These are phyloP conservation scores for Epizoanthus illoricatus DNA, from an alignment of 92 coral and sea anemone genomes.

Conservation along the genomic window DNA sequence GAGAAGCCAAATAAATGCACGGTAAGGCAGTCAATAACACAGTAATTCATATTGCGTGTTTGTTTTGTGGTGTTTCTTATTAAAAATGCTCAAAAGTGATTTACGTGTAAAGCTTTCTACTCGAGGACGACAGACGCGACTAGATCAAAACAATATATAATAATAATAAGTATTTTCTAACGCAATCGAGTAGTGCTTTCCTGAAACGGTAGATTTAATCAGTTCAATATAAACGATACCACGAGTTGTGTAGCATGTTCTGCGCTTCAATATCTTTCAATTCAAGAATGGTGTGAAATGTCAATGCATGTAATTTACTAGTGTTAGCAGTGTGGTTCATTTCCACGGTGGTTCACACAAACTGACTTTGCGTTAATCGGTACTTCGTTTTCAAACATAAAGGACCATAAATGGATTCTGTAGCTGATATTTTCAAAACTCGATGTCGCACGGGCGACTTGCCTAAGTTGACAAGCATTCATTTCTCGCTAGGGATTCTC, in stretches of 20 bases:
- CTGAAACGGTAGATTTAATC: constrained; percentile 10
- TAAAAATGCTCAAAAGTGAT: constrained; percentile 33
- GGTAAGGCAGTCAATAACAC: constrained; percentile 69
- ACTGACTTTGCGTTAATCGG: too few relatives aligned
- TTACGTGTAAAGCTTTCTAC: constrained; percentile 42
- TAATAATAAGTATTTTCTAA: constrained; percentile 26
- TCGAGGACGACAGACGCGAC: constrained; percentile 35
- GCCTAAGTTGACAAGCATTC: constrained; percentile 11
- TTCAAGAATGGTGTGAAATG: constrained; percentile 15
- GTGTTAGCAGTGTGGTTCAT: not conserved
- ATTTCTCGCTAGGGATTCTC: constrained; percentile 28
- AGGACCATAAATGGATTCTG: not conserved
- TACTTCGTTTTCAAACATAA: too few relatives aligned
- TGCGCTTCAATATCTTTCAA: not conserved
- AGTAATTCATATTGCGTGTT: not conserved
- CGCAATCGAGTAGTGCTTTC: constrained; percentile 18
- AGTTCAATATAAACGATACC: not conserved
- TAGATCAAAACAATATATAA: constrained; percentile 6
- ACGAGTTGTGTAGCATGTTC: not conserved
- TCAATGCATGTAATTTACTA: not conserved
- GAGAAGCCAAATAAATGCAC: constrained; percentile 99
- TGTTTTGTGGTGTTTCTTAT: constrained; percentile 17
- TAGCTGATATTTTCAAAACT: not conserved
- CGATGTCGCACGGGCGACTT: constrained; percentile 13
- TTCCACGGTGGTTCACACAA: not conserved